Evolutionary conservation across 2,797 vertebrate species (phyloP).

Genomic region (Channallabes apus): DNA sequence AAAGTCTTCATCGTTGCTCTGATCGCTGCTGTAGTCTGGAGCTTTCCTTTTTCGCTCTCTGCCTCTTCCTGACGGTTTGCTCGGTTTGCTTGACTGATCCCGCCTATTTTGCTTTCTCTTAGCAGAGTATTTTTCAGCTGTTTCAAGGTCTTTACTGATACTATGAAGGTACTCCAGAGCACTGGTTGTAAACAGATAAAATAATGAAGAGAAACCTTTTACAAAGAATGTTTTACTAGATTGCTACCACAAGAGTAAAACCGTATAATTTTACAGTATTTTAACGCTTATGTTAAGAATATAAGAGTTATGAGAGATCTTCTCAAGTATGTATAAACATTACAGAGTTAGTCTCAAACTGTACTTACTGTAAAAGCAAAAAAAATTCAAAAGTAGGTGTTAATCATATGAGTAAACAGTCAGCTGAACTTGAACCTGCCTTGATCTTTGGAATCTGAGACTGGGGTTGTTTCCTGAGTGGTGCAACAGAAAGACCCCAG

Average conservation of each 20-base stretch:
- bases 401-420: not conserved
- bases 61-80: constrained; percentile 33
- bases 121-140: constrained; percentile 42
- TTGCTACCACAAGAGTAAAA: not conserved
- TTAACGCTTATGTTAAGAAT: not conserved
- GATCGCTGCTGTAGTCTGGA: constrained; percentile 49
- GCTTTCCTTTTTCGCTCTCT: constrained; percentile 61
- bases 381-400: not conserved
- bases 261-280: not conserved
- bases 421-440: not conserved
- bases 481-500: not conserved
- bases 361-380: not conserved
- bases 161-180: constrained; percentile 79
- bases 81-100: not conserved
- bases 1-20: constrained; percentile 80
- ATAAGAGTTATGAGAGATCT: not conserved
- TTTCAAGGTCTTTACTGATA: constrained; percentile 75
- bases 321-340: not conserved
- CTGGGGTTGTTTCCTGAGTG: not conserved
- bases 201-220: not conserved
- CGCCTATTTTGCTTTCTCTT: constrained; percentile 21
- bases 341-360: not conserved
- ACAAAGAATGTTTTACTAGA: not conserved
- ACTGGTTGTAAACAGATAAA: constrained; percentile 64
- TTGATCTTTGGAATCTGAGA: not conserved